These are phyloP conservation scores for Protonemura montana DNA, from an alignment of 2,888 invertebrate species.

Conservation along the genomic window DNA sequence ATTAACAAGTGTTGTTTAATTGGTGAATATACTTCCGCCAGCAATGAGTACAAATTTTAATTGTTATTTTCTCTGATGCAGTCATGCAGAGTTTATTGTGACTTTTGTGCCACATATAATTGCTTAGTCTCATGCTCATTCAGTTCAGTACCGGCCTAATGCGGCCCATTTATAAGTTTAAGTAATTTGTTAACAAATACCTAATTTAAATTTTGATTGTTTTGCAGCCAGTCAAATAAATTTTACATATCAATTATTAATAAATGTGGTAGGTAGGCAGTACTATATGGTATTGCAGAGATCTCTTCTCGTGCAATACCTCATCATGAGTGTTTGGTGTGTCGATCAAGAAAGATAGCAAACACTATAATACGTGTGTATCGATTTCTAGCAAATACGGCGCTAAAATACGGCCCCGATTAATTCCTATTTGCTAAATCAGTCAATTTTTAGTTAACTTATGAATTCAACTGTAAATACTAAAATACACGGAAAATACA, in stretches of 20 bases:
- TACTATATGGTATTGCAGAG: not conserved
- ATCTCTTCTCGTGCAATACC: not conserved
- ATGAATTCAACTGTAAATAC: not conserved
- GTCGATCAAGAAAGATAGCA: not conserved
- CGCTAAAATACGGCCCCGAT: not conserved
- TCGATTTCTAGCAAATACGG: not conserved
- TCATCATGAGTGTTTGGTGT: not conserved
- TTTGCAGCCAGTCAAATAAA: slow-evolving; percentile 33
- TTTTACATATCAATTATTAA: slow-evolving; percentile 38
- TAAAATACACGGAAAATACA: not conserved
- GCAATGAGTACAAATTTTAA: slow-evolving; percentile 29
- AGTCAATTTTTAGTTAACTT: not conserved
- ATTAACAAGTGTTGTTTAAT: not conserved
- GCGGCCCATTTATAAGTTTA: not conserved
- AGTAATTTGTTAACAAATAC: not conserved
- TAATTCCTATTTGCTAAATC: not conserved
- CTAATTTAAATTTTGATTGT: not conserved
- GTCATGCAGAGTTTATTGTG: not conserved
- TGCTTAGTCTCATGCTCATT: not conserved
- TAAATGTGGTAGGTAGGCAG: slow-evolving; percentile 7
- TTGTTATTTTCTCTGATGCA: not conserved
- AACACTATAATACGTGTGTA: not conserved
- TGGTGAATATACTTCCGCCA: slow-evolving; percentile 1
- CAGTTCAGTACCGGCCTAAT: not conserved
- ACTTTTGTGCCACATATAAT: not conserved